Conservation (phyloP, 2,113 vertebrate species). For the Ploceus nigricollis region DNA sequence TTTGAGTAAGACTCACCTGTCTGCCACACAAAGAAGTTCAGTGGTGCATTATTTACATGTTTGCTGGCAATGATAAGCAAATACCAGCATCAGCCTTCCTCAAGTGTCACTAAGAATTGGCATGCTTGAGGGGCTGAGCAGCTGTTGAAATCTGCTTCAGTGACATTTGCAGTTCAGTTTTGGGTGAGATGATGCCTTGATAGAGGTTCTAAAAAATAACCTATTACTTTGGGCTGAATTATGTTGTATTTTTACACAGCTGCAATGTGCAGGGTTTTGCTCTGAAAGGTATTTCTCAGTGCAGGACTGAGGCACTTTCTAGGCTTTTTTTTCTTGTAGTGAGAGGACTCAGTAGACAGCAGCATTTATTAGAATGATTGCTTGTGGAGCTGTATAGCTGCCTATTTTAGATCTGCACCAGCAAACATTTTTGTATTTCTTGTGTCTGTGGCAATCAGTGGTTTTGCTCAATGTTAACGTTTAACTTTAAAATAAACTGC, state of each 20-base stretch:
- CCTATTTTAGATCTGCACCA: neutral
- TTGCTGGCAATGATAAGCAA: neutral
- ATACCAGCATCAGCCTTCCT: neutral
- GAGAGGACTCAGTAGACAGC: neutral
- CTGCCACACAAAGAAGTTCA: neutral
- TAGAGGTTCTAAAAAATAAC: neutral
- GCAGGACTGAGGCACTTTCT: neutral
- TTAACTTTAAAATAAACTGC: conserved; percentile 49
- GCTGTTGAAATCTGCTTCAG: neutral
- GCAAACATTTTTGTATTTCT: neutral
- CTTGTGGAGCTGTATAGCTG: neutral
- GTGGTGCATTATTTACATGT: neutral
- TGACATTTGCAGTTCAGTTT: neutral
- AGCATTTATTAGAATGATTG: neutral
- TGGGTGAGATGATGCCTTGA: neutral
- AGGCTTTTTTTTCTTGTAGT: neutral
- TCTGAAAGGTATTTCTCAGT: neutral
- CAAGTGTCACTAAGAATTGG: neutral
- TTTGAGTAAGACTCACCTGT: neutral
- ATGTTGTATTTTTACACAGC: neutral
- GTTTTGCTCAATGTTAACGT: conserved; percentile 31
- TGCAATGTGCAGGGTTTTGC: neutral
- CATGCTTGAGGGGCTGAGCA: neutral
- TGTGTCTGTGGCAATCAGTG: neutral
- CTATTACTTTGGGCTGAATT: neutral